Evolutionary conservation across 2,888 invertebrate species (phyloP), one percentile per base, ranked within the genome.

Genomic region (Conops quadrifasciatus): DNA sequence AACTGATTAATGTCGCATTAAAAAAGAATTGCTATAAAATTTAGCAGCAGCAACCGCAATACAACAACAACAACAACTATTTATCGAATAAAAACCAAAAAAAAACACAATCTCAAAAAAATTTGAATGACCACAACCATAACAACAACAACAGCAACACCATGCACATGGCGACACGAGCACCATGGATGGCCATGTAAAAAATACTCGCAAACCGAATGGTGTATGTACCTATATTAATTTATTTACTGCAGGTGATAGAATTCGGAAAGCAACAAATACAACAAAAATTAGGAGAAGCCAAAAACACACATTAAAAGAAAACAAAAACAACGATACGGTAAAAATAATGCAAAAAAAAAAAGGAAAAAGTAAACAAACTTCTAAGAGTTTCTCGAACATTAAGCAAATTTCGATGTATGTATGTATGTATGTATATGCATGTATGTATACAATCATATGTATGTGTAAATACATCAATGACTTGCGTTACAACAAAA

Each of bases 1-100:
- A 68, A 60, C 49, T 58, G 60, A 68, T 68, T 68, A 47, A 60
- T 68, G 68, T 49, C 68, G 49, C 60, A 68, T 49, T 68, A 59
- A 68, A 62, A 60, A n/a, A 19, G n/a, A 53, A 53, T 16, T 66
- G 66, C 51, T 36, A 30, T 30, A 53, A 66, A 63, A 24, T 43
- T 21, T 26, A 7, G 47, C 63, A 47, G 19, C 11, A 47, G 45
- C 21, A 19, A 36, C 2, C 5, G 19, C 19, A 36, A 19, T 43
- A 36, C 43, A 62, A 63, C 21, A 66, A 24, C n/a, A 24, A 21
- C 11, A 3, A 26, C 26, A n/a, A 16, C 64, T 16, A 26, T 58
- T 21, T 21, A 67, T 19, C 9, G 11, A 58, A 56, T 24, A 21
- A 53, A 21, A 21, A 21, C 21, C 21, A 7, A 53, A 21, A n/a